Base-by-base conservation (phyloP, 1,140 invertebrate genomes). In the Caenorhabditis inopinata region DNA sequence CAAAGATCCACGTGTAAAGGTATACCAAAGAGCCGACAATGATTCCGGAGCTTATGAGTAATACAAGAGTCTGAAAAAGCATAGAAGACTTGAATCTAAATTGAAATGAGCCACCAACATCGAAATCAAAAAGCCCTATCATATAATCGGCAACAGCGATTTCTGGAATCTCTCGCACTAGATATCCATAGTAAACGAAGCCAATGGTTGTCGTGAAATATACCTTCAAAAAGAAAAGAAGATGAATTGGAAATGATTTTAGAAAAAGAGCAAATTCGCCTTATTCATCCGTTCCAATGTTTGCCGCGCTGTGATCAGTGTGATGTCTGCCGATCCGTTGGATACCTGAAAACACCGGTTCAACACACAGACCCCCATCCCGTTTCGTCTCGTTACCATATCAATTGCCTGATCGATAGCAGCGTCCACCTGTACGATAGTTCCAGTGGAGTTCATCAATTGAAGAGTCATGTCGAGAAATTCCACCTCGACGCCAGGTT, bases 241-340 rank as follows among this genome's bases (percentile, higher is more conserved):
- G n/a, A n/a, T 42, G 38, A 42, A 14, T 42, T 25, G 9, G 16
- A n/a, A 25, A 25, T 25, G 29, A 32, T 58, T 58, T 0, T 6
- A n/a, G 1, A 29, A n/a, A 58, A 32, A 32, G 11, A 16, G 16
- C 1, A 29, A 16, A n/a, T 9, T 51, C 21, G 68, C 76, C 49
- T 62, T 62, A 46, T 78, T 45, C 76, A 78, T 78, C 29, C 76
- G n/a, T 0, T 58, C 53, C 12, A 78, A 27, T 12, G 76, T 78
- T 42, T 78, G 76, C 14, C 76, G 49, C 12, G 53, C 49, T 23
- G 76, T 42, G 1, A 78, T 21, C 7, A 78, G 29, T 21, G 35
- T 78, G 53, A 78, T 78, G 46, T 78, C 76, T 7, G 76, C 76
- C 16, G 76, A n/a, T 23, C 75, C 75, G 27, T 75, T 75, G 7